These are phyloP conservation scores for Myotis yumanensis DNA, from an alignment of 2,113 vertebrate species.

Conservation along the genomic window DNA sequence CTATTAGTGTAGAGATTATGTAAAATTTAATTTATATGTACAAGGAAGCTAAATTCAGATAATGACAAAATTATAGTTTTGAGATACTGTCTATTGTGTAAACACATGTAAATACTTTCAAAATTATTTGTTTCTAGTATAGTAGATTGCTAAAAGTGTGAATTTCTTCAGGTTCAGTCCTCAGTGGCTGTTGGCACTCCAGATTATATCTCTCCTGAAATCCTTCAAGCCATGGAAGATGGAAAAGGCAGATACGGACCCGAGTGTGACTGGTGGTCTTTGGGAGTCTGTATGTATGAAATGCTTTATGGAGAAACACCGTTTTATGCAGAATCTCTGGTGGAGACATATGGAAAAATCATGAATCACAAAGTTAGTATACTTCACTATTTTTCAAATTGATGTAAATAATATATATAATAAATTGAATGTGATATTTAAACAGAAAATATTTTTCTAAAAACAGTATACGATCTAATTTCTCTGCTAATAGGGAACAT, in stretches of 20 bases:
- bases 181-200: constrained; percentile 98
- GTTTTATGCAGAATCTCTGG: constrained; percentile 98
- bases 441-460: constrained; percentile 34
- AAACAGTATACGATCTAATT: neutral
- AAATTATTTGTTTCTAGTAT: constrained; percentile 5
- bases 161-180: constrained; percentile 92
- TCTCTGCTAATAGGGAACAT: neutral
- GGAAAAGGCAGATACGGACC: constrained; percentile 98
- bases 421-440: constrained; percentile 7
- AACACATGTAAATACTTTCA: constrained; percentile 13
- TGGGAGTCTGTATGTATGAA: constrained; percentile 99
- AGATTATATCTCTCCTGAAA: constrained; percentile 99
- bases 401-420: constrained; percentile 49
- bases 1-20: neutral
- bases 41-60: constrained; percentile 2
- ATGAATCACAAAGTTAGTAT: constrained; percentile 99
- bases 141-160: constrained; percentile 61
- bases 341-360: constrained; percentile 99
- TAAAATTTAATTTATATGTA: constrained; percentile 16
- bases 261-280: constrained; percentile 99
- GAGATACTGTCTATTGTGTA: neutral
- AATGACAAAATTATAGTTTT: constrained; percentile 35
- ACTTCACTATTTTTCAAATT: constrained; percentile 60
- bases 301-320: constrained; percentile 99
- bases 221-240: constrained; percentile 99